Percentiles rank a stretch among this genome's conserved stretches.
Evolutionary conservation across 2,888 invertebrate species (phyloP).

Genomic region (Oscheius sp.): DNA sequence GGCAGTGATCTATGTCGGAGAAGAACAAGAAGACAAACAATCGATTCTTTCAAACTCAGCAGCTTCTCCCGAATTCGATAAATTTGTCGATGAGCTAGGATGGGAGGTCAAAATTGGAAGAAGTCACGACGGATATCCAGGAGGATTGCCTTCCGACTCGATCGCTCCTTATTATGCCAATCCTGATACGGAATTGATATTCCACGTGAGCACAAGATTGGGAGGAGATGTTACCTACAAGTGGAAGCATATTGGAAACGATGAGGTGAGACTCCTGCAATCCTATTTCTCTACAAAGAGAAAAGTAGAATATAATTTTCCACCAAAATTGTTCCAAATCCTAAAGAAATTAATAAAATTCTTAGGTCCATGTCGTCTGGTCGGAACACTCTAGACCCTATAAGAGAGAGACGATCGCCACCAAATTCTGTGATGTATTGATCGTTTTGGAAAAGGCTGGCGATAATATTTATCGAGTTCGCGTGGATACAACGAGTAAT

Average conservation of each 20-base stretch:
- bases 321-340: background rate
- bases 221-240: slow-evolving; percentile 75
- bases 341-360: background rate
- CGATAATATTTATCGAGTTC: slow-evolving; percentile 58
- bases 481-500: slow-evolving; percentile 59
- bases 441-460: slow-evolving; percentile 85
- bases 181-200: slow-evolving; percentile 74
- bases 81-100: slow-evolving; percentile 72
- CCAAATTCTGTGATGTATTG: slow-evolving; percentile 98
- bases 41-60: slow-evolving; percentile 89
- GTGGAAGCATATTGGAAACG: slow-evolving; percentile 71
- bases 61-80: slow-evolving; percentile 92
- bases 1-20: slow-evolving; percentile 95
- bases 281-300: background rate
- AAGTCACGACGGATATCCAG: slow-evolving; percentile 84
- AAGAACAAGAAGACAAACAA: slow-evolving; percentile 91
- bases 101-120: slow-evolving; percentile 71
- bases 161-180: slow-evolving; percentile 93
- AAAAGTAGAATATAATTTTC: background rate
- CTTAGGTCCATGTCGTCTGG: slow-evolving; percentile 97
- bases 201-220: slow-evolving; percentile 97
- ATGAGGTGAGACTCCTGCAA: slow-evolving; percentile 72
- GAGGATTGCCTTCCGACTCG: slow-evolving; percentile 82
- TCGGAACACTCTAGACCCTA: slow-evolving; percentile 95
- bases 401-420: slow-evolving; percentile 93